These are phyloP conservation scores for Cavia aperea DNA, from an alignment of 2,113 vertebrate genomes.

Conservation along the genomic window DNA sequence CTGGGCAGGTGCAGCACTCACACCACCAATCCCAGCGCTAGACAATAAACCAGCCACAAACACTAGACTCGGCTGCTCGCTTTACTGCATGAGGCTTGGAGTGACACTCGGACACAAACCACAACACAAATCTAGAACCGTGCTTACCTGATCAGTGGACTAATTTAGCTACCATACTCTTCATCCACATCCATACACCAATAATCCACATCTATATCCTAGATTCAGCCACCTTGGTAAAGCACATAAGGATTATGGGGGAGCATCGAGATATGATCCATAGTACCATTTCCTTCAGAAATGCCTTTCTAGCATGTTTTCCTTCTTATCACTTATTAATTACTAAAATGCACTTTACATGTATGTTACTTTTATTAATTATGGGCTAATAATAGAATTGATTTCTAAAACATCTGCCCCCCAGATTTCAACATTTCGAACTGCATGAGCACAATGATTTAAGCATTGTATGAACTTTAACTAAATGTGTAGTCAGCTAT, in stretches of 20 bases:
- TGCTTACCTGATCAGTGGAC: background rate
- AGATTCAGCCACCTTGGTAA: no score
- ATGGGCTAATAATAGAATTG: background rate
- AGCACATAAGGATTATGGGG: background rate
- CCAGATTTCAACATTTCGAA: background rate
- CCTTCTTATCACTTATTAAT: background rate
- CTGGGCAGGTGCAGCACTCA: no score
- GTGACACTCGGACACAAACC: no score
- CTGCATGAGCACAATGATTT: background rate
- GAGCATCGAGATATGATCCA: background rate
- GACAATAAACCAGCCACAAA: no score
- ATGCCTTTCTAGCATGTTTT: background rate
- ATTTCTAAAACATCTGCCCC: background rate
- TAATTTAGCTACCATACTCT: background rate
- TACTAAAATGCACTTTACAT: background rate
- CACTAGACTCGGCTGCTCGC: no score
- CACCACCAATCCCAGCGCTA: no score
- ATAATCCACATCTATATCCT: background rate
- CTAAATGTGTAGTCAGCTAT: background rate
- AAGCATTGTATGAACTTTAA: background rate
- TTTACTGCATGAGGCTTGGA: no score
- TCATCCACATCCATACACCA: background rate
- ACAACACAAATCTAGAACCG: background rate
- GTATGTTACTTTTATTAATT: background rate
- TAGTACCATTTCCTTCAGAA: background rate